These are phyloP conservation scores for Acanthococcus lagerstroemiae DNA, from an alignment of 2,888 invertebrate species.

Conservation along the genomic window DNA sequence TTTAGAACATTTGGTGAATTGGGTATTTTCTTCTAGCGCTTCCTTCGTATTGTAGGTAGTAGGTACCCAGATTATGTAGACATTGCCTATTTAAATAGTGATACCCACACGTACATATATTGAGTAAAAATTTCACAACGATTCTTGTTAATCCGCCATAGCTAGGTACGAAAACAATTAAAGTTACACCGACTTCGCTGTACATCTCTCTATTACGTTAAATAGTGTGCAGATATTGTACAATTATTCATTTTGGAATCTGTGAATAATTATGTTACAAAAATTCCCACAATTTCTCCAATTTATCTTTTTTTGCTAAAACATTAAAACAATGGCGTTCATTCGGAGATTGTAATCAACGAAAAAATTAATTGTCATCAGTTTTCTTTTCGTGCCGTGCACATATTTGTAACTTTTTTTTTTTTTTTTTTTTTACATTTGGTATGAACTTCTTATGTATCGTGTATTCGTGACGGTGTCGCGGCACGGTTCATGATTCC, in stretches of 20 bases:
- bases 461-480: no score
- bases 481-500: no score
- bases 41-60: no score
- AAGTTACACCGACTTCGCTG: background rate
- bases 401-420: no score
- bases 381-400: constrained; percentile 2
- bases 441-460: no score
- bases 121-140: background rate
- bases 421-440: no score
- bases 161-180: background rate
- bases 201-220: constrained; percentile 6
- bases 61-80: no score
- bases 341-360: constrained; percentile 15
- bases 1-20: no score
- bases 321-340: constrained; percentile 16
- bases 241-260: constrained; percentile 12
- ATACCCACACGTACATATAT: background rate
- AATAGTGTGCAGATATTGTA: constrained; percentile 6
- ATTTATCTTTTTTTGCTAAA: constrained; percentile 13
- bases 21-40: no score
- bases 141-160: no score
- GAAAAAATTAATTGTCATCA: constrained; percentile 19
- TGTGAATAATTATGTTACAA: constrained; percentile 19
- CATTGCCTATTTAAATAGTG: no score
- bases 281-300: constrained; percentile 29